A percentile compares a stretch with the other conserved stretches of the same genome.
These are phyloP conservation scores for Pycnonotus jocosus DNA, from an alignment of 2,113 vertebrate genomes.

Conservation along the genomic window DNA sequence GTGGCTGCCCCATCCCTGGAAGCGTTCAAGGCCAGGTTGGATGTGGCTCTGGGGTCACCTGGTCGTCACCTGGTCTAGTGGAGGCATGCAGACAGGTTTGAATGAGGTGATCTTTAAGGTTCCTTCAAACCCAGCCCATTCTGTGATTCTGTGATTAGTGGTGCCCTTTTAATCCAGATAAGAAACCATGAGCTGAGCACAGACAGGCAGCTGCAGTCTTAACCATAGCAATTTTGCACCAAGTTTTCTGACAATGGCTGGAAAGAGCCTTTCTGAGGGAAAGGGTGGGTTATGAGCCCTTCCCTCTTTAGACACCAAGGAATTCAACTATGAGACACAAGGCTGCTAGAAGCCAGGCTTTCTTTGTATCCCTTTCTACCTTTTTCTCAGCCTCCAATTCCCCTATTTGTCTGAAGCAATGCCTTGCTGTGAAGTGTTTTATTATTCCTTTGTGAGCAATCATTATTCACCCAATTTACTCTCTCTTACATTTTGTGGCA, in stretches of 20 bases:
- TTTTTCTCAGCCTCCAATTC: not conserved
- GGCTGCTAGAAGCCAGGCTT: not conserved
- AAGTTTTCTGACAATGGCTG: not conserved
- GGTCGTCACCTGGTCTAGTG: accelerated
- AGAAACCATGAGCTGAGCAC: not conserved
- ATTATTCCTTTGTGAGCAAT: not conserved
- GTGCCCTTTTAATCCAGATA: not conserved
- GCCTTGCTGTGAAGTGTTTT: not conserved
- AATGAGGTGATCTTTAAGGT: not conserved
- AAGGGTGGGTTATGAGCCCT: not conserved
- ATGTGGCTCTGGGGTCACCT: not conserved
- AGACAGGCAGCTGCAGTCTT: not conserved
- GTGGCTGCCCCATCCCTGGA: not conserved
- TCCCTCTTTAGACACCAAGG: not conserved
- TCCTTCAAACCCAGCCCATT: not conserved
- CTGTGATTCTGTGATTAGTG: not conserved
- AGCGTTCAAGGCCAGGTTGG: too few relatives aligned
- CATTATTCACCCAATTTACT: not conserved
- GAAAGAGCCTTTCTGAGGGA: not conserved
- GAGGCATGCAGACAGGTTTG: accelerated
- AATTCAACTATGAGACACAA: not conserved
- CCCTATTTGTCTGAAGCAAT: not conserved
- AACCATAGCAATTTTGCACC: not conserved
- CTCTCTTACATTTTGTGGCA: not conserved
- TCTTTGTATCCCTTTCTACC: not conserved